phyloP scores from a whole-genome alignment of 2,797 vertebrate species.

The Crenuchus spilurus region DNA sequence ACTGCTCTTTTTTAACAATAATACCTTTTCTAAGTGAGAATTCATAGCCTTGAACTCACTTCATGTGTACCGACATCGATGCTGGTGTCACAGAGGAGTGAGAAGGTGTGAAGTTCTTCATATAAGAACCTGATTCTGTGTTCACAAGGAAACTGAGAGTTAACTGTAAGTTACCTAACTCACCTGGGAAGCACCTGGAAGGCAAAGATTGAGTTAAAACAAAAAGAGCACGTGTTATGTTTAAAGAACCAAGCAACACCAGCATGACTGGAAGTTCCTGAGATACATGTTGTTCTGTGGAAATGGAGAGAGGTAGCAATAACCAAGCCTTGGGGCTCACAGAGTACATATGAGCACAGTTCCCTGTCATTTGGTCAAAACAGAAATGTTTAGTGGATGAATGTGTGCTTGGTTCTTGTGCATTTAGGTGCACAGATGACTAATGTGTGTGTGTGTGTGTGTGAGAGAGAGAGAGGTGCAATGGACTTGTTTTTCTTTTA shows the following conservation, averaged over 20 bases:
- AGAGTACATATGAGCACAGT: not conserved
- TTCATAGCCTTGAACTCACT: not conserved
- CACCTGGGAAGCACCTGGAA: constrained; percentile 14
- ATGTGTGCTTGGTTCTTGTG: constrained; percentile 4
- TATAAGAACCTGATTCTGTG: not conserved
- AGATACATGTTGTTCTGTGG: not conserved
- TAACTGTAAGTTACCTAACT: too few species aligned
- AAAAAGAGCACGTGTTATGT: not conserved
- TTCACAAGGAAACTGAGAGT: constrained; percentile 25
- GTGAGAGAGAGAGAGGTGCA: too few species aligned
- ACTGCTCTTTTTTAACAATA: not conserved
- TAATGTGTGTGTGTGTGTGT: constrained; percentile 7
- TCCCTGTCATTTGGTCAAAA: not conserved
- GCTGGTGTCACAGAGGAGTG: constrained; percentile 13
- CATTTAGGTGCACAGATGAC: constrained; percentile 15
- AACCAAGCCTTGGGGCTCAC: not conserved
- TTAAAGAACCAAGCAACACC: not conserved
- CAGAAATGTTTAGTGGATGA: not conserved
- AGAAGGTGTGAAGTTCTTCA: not conserved
- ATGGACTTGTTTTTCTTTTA: constrained; percentile 21
- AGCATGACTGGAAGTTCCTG: not conserved
- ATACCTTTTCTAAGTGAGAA: not conserved
- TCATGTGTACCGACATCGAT: constrained; percentile 36
- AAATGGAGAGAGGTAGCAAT: not conserved
- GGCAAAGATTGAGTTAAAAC: not conserved